Base-by-base conservation (phyloP, 35 echinoderm and acorn worm species). In the Holothuria glaberrima region DNA sequence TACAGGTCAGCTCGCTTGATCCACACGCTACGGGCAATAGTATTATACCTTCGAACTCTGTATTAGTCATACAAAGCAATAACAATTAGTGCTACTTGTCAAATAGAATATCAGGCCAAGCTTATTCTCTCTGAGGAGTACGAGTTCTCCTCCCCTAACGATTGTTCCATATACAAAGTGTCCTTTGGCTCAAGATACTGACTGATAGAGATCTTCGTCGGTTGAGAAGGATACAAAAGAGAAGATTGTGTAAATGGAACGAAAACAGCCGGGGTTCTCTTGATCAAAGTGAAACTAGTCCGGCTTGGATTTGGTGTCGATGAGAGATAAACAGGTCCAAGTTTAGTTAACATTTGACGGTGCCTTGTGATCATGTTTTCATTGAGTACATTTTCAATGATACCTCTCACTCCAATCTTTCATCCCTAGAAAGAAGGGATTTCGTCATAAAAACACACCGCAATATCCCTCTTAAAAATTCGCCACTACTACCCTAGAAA, bases 341-440 rank as follows among this genome's bases (percentile, higher is more conserved):
- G 69, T 73, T 73, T 73, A 27, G 69, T 73, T 73, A 73, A 36
- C 69, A 73, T 73, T 73, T 73, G 69, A 73, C 69, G 69, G 69
- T 17, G 5, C 30, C 69, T 19, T 73, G 30, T 35, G 69, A 73
- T 73, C 30, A 27, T 73, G 30, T 73, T 31, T 20, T 31, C 16
- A 38, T 14, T 73, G 12, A 34, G 38, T 73, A 35, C 7, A 73
- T 29, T 73, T 38, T 36, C 69, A 29, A 33, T 73, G 69, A 73
- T 73, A 73, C 69, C 31, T 12, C 30, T 54, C 13, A 54, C 5
- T 46, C 50, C 10, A 14, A 54, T 54, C 50, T 54, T 54, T 54
- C 50, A 14, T 54, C 50, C 16, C 50, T 54, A 54, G 50, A 54
- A 5, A 54, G 13, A 14, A 54, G 50, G 50, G 50, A 54, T 54